Evolutionary conservation across 2,113 vertebrate species (phyloP), one percentile per base, ranked within the genome.

Genomic region (Nothoprocta pentlandii): DNA sequence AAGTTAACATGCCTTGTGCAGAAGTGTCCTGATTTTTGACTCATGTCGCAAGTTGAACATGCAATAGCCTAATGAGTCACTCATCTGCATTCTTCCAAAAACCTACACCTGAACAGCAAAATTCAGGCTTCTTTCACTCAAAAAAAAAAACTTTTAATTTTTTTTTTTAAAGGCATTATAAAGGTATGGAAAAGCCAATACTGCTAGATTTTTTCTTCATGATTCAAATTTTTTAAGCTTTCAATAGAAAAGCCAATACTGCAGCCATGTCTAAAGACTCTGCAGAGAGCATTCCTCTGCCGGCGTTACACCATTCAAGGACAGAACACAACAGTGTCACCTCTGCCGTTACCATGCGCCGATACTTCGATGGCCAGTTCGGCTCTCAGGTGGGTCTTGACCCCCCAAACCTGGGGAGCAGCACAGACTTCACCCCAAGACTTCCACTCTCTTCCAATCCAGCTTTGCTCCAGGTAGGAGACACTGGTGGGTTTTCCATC

Each of bases 21-120:
- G 59, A 93, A 53, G 44, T 86, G 87, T 91, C 94, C 95, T 96
- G 77, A 94, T 95, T 96, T 93, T 91, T 80, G 73, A 76, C 66
- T 36, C 22, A 51, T n/a, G 22, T 47, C 46, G 93, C 44, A 62
- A 47, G 69, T 0, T 86, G 92, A 81, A 92, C 80, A 94, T 6
- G 14, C 47, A 26, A 51, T 23, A 39, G 15, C 10, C 39, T 23
- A 70, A 75, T 56, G 85, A 96, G 81, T 89, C 84, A 89, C n/a
- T 91, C 59, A 30, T 49, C 56, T 83, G 73, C 76, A 23, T 67
- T 56, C 32, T 76, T 74, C 80, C 44, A 3, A 80, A 91, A 88
- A 68, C 76, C 78, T 47, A 87, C 58, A 87, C 77, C 77, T 88
- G 74, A 10, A 66, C 56, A 69, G 78, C 81, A 93, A 85, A 81